Evolutionary conservation across 2,797 vertebrate genomes (phyloP).

Genomic region (Sarcophilus harrisii): DNA sequence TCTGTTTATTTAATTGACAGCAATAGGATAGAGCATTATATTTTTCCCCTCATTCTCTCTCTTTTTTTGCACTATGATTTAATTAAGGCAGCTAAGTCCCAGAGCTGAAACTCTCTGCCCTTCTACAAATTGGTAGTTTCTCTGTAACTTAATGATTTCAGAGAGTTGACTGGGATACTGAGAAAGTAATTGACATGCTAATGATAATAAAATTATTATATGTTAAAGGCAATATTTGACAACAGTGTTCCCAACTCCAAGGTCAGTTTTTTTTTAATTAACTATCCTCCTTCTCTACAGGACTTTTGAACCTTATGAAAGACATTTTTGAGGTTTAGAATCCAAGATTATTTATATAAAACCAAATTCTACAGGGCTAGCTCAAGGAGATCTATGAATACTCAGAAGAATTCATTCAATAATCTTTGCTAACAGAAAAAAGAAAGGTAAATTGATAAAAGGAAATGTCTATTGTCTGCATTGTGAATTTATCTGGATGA

Average conservation of each 20-base stretch:
- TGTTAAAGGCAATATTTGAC: not conserved
- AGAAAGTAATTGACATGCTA: not conserved
- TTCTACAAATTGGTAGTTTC: not conserved
- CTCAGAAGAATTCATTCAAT: not conserved
- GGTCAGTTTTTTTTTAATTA: not conserved
- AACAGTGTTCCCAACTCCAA: not conserved
- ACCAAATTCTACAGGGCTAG: not conserved
- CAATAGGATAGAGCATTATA: not conserved
- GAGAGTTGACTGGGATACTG: not conserved
- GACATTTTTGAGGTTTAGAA: not conserved
- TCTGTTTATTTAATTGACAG: slow-evolving; percentile 4
- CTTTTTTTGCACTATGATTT: not conserved
- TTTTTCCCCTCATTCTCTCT: not conserved
- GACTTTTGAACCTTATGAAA: not conserved
- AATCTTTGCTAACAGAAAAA: not conserved
- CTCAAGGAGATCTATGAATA: not conserved
- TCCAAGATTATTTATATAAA: not conserved
- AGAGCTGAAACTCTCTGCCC: not conserved
- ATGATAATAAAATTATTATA: not conserved
- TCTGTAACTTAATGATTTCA: not conserved
- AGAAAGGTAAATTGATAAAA: too few species aligned
- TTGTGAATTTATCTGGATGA: not conserved
- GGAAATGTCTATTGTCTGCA: not conserved
- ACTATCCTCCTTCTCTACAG: not conserved
- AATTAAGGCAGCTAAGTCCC: not conserved